Percentiles rank a stretch among this genome's conserved stretches.
Evolutionary conservation across 2,888 invertebrate species (phyloP).

Genomic region (Drosophila tripunctata): DNA sequence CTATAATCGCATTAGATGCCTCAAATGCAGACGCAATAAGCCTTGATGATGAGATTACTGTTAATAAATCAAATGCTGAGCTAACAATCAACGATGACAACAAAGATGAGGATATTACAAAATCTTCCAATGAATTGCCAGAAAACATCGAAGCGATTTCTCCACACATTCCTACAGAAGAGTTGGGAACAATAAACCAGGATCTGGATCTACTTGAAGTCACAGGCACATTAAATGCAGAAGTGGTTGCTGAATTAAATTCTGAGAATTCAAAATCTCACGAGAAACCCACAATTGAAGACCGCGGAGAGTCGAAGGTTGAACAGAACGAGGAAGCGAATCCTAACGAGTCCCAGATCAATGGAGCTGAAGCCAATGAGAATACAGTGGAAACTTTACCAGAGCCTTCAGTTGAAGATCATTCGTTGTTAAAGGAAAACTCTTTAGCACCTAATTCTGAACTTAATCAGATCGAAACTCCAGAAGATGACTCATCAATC

Average conservation of each 20-base stretch:
- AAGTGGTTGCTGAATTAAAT: background rate
- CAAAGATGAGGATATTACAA: background rate
- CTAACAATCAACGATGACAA: background rate
- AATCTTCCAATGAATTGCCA: background rate
- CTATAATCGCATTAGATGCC: constrained; percentile 5
- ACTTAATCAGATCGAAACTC: background rate
- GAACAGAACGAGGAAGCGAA: background rate
- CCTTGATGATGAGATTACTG: background rate
- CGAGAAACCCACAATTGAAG: background rate
- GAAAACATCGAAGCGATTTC: background rate
- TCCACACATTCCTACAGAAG: background rate
- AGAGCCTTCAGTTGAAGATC: background rate
- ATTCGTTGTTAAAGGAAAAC: background rate
- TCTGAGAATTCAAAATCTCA: background rate
- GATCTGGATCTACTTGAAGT: background rate
- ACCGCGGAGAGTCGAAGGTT: background rate
- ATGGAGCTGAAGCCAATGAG: background rate
- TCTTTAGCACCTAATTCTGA: background rate
- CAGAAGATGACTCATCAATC: background rate
- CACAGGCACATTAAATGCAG: background rate
- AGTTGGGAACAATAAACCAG: background rate
- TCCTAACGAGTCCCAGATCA: background rate
- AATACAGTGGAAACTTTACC: too few species aligned
- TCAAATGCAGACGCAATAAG: background rate
- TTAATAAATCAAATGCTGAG: background rate